Evolutionary conservation across 2,113 vertebrate species (phyloP).

Genomic region (Rissa tridactyla): DNA sequence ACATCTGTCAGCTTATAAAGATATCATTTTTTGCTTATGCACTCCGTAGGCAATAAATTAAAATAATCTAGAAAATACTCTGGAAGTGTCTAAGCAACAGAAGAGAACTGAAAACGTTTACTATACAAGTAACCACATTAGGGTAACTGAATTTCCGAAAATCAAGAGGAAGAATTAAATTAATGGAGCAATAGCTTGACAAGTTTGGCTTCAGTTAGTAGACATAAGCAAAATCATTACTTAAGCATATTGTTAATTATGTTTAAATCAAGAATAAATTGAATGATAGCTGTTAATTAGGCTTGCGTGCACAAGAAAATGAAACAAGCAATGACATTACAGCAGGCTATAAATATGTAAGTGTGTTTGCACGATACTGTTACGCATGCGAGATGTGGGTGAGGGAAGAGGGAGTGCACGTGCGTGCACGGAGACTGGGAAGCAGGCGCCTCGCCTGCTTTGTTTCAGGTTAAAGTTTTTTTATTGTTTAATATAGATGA

Average conservation of each 20-base stretch:
- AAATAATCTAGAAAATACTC: constrained; percentile 42
- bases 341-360: neutral
- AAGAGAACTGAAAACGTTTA: constrained; percentile 36
- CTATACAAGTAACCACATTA: constrained; percentile 49
- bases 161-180: constrained; percentile 60
- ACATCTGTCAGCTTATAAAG: neutral
- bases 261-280: constrained; percentile 60
- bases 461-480: neutral
- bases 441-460: neutral
- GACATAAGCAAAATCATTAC: constrained; percentile 48
- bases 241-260: constrained; percentile 60
- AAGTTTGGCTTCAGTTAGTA: constrained; percentile 42
- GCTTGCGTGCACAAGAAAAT: constrained; percentile 14
- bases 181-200: constrained; percentile 59
- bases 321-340: neutral
- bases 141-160: constrained; percentile 51
- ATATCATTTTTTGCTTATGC: neutral
- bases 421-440: neutral
- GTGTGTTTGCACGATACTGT: neutral
- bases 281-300: constrained; percentile 61
- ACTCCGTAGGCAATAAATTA: constrained; percentile 6
- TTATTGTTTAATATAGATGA: neutral
- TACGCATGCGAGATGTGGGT: neutral
- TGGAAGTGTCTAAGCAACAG: constrained; percentile 43
- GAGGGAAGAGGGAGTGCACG: neutral